Evolutionary conservation across 2,797 vertebrate genomes (phyloP).

Genomic region (Acrossocheilus fasciatus): DNA sequence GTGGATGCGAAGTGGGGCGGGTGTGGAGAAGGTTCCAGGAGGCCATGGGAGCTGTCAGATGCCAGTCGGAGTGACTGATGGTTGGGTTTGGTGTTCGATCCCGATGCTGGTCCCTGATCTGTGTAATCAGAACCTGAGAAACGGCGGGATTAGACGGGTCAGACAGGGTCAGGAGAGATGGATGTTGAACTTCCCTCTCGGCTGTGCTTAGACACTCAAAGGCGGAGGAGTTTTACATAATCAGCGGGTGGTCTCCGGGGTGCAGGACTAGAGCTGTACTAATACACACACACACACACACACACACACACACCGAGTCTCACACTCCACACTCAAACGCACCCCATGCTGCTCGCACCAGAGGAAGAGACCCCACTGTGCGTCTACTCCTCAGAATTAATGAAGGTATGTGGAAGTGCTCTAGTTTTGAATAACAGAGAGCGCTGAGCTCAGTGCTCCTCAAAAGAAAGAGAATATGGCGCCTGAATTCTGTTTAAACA

Average conservation of each 20-base stretch:
- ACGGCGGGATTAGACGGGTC: conserved; percentile 76
- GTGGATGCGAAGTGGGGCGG: conserved; percentile 57
- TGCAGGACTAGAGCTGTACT: conserved; percentile 47
- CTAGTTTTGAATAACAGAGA: conserved; percentile 68
- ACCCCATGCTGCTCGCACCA: conserved; percentile 53
- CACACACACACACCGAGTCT: conserved; percentile 9
- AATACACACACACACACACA: conserved; percentile 34
- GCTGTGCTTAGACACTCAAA: conserved; percentile 66
- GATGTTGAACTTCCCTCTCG: conserved; percentile 75
- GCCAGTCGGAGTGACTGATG: conserved; percentile 72
- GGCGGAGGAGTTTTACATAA: conserved; percentile 62
- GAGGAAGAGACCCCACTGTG: conserved; percentile 73
- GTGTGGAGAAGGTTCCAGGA: conserved; percentile 64
- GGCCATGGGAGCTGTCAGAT: conserved; percentile 66
- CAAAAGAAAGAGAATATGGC: conserved; percentile 68
- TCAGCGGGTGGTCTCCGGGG: conserved; percentile 66
- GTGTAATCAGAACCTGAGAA: conserved; percentile 75
- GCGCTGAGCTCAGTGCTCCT: conserved; percentile 63
- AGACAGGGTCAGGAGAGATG: conserved; percentile 75
- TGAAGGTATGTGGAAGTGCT: conserved; percentile 79
- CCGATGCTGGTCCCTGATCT: conserved; percentile 65
- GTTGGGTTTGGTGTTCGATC: conserved; percentile 70
- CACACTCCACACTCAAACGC: conserved; percentile 14
- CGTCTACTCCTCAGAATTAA: conserved; percentile 79
- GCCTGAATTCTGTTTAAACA: conserved; percentile 75